Conservation (phyloP, 2,113 vertebrate genomes). For the Protobothrops flavoviridis region DNA sequence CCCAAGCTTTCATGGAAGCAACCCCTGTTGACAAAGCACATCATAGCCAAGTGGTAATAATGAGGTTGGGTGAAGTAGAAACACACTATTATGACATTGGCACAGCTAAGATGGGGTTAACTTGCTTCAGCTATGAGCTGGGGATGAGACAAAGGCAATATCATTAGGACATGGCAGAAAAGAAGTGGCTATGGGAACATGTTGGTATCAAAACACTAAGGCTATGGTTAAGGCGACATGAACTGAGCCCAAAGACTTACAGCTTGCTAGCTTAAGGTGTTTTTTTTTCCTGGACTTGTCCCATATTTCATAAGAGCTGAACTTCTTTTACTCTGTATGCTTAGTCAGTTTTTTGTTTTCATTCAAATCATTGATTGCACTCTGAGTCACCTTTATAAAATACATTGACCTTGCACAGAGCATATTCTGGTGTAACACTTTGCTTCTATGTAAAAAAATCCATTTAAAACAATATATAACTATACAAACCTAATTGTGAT, state of each 20-base stretch:
- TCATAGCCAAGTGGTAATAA: background rate
- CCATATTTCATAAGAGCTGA: background rate
- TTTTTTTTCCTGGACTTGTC: background rate
- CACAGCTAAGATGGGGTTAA: background rate
- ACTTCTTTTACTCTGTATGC: background rate
- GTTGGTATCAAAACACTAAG: background rate
- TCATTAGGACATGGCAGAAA: background rate
- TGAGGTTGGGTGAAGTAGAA: background rate
- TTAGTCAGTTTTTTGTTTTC: background rate
- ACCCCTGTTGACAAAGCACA: background rate
- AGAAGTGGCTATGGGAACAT: background rate
- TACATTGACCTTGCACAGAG: background rate
- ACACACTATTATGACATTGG: background rate
- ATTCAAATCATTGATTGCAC: background rate
- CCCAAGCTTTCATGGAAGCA: background rate
- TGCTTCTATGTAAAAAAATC: background rate
- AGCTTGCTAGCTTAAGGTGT: rapidly evolving
- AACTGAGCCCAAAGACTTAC: background rate
- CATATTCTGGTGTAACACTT: background rate
- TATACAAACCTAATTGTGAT: background rate
- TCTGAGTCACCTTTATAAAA: background rate
- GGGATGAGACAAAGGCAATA: background rate
- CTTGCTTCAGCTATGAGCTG: background rate
- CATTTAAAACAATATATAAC: background rate
- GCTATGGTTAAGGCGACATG: background rate